A percentile compares a stretch with the other conserved stretches of the same genome.
phyloP scores from a whole-genome alignment of 2,113 vertebrate species.

The Sapajus apella region DNA sequence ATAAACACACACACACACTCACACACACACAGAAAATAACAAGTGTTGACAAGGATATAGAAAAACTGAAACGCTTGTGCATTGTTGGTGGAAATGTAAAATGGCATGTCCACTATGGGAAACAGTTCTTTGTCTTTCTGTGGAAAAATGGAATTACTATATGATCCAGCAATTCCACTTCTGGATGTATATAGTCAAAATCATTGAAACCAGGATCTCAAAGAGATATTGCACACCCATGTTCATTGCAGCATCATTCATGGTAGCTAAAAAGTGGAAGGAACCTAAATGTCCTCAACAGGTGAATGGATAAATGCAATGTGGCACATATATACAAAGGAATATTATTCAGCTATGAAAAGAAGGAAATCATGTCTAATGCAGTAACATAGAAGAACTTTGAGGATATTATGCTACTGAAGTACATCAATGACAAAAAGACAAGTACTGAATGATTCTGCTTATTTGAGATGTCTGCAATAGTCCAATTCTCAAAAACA shows the following conservation, averaged over 20 bases:
- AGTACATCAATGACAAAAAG: neutral
- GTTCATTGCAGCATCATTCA: neutral
- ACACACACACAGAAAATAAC: neutral
- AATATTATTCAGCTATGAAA: neutral
- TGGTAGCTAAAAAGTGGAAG: neutral
- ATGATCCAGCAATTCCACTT: neutral
- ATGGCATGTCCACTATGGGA: neutral
- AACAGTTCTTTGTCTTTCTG: neutral
- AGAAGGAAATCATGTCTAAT: neutral
- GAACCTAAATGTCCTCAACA: neutral
- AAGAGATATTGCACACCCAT: neutral
- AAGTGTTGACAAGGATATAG: neutral
- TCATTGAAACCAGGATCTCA: neutral
- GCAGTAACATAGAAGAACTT: neutral
- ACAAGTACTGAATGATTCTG: neutral
- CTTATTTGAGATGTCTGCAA: neutral
- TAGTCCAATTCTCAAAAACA: slow-evolving; percentile 18
- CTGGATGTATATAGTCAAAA: neutral
- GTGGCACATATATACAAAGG: neutral
- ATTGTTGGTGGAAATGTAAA: neutral
- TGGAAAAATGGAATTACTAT: neutral
- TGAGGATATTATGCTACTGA: neutral
- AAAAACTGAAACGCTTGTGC: neutral
- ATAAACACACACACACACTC: neutral
- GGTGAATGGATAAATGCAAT: too few species aligned